A percentile compares a stretch with the other conserved stretches of the same genome.
Evolutionary conservation across 2,888 invertebrate genomes (phyloP).

Genomic region (Acleris laterana): DNA sequence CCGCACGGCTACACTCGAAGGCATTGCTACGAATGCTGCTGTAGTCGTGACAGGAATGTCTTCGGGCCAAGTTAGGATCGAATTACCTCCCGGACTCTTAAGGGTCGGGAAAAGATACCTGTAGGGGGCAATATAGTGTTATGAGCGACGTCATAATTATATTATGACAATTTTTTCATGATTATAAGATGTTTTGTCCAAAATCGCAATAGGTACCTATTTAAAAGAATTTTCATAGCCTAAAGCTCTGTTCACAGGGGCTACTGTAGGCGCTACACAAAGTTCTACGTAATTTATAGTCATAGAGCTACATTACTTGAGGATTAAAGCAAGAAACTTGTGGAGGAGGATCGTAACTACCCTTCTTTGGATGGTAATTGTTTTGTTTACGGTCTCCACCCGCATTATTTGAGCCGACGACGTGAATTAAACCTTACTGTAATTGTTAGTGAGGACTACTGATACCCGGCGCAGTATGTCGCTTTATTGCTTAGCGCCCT

Average conservation of each 20-base stretch:
- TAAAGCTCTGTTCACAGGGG: constrained; percentile 15
- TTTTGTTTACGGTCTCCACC: constrained; percentile 66
- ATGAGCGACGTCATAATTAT: background rate
- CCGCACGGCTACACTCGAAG: constrained; percentile 13
- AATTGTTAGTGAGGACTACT: constrained; percentile 61
- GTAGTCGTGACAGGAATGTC: constrained; percentile 22
- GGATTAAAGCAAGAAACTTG: constrained; percentile 57
- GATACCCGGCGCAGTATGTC: constrained; percentile 41
- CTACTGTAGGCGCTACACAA: constrained; percentile 39
- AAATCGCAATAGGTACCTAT: constrained; percentile 13
- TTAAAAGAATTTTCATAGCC: constrained; percentile 6
- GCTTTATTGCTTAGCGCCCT: constrained; percentile 7
- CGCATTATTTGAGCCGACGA: constrained; percentile 60
- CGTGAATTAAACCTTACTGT: constrained; percentile 64
- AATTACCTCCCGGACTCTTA: background rate
- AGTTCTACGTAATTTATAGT: constrained; percentile 62
- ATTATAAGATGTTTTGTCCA: background rate
- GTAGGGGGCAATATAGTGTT: background rate
- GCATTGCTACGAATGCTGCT: constrained; percentile 23
- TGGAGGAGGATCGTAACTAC: constrained; percentile 62
- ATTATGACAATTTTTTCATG: background rate
- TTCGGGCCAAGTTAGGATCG: background rate
- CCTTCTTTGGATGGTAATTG: constrained; percentile 63
- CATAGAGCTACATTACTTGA: constrained; percentile 60
- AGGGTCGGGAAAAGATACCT: too few relatives aligned